Evolutionary conservation across 1,140 invertebrate genomes (phyloP), one percentile per base, ranked within the genome.

Genomic region (Solenopsis invicta): DNA sequence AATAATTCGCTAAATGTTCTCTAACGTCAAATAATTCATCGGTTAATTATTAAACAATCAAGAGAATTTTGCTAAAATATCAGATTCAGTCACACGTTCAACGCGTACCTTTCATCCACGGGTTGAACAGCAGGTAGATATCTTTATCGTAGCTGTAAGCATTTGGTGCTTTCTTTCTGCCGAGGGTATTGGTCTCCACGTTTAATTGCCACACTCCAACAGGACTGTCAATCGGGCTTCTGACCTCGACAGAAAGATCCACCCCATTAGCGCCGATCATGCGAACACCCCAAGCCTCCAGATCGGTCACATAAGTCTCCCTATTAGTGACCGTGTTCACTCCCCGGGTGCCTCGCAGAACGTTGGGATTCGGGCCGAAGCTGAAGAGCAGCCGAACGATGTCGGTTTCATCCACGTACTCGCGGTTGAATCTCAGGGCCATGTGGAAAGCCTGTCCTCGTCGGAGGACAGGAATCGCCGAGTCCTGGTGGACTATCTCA

Each of bases 41-140:
- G 12, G 12, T 52, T 34, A 8, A 29, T 50, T 8, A 62, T 62
- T 24, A 34, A n/a, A n/a, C n/a, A n/a, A n/a, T n/a, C n/a, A n/a
- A n/a, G n/a, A n/a, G n/a, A n/a, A n/a, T n/a, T 52, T 29, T 2
- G n/a, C 4, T 29, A 2, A 16, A 6, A 29, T 13, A 61, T 64
- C 29, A n/a, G 29, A 41, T 66, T 21, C 16, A 56, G 2, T 67
- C 41, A 3, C 13, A 0, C 8, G 1, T 2, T 54, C 8, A 56
- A 37, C 0, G 45, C 93, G 93, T 95, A 98, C 98, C 97, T 96
- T 96, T 96, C 87, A 96, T 96, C 98, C 98, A 98, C 3, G 98
- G 97, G 94, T 98, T 98, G 93, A 98, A 98, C 4, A 98, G 95
- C n/a, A 98, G 94, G 93, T 97, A 98, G 61, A 98, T 94, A 45